Evolutionary conservation across 2,888 invertebrate species (phyloP).

Genomic region (Harpagoxenus sublaevis): DNA sequence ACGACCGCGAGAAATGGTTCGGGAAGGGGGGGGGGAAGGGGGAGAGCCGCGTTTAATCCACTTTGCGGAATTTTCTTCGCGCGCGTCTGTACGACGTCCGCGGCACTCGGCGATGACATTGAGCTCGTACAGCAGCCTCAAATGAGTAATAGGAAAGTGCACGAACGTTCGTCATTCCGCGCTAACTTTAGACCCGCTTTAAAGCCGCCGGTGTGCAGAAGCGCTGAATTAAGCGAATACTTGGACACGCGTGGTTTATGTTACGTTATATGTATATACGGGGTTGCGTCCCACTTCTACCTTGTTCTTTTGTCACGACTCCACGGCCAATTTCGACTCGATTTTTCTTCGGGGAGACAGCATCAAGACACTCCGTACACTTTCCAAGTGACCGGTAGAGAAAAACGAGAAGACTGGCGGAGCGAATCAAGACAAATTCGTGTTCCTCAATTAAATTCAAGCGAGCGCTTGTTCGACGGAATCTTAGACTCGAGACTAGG

Average conservation of each 20-base stretch:
- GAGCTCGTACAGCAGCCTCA: constrained; percentile 56
- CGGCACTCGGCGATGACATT: constrained; percentile 52
- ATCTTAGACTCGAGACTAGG: constrained; percentile 2
- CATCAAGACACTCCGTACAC: background rate
- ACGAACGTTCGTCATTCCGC: constrained; percentile 58
- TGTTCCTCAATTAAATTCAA: background rate
- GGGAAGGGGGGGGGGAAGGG: too few species aligned
- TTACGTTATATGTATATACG: constrained; percentile 12
- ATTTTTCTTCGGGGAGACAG: background rate
- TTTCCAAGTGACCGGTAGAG: background rate
- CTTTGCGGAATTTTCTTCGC: constrained; percentile 30
- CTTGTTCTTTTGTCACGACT: constrained; percentile 2
- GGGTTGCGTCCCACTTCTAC: constrained; percentile 15
- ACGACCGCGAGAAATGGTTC: background rate
- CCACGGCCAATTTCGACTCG: background rate
- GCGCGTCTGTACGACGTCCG: constrained; percentile 4
- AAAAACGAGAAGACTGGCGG: background rate
- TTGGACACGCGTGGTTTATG: constrained; percentile 55
- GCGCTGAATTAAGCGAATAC: constrained; percentile 73
- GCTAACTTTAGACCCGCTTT: constrained; percentile 73
- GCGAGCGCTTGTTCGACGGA: background rate
- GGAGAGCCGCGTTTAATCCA: constrained; percentile 35
- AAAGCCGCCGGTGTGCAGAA: constrained; percentile 58
- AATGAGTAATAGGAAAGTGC: constrained; percentile 65
- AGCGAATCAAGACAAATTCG: background rate